Conservation (phyloP, 2,888 invertebrate species). For the Melolontha melolontha region DNA sequence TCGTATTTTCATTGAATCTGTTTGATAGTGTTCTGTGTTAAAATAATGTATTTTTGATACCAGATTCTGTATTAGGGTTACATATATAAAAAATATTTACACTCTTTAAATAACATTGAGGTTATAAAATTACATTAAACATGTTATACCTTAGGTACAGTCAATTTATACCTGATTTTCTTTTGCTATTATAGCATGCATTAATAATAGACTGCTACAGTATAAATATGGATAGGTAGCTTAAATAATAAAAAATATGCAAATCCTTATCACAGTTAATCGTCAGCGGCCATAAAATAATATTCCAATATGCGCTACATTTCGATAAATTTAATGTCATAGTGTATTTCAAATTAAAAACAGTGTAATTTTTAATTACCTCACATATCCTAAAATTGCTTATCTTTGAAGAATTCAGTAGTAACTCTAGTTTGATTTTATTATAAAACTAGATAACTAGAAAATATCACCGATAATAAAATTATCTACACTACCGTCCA, state of each 20-base stretch:
- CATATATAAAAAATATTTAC: constrained; percentile 33
- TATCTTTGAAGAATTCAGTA: constrained; percentile 4
- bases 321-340: not conserved
- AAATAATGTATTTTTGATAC: too few relatives aligned
- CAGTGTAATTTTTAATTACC: not conserved
- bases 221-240: not conserved
- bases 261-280: constrained; percentile 37
- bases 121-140: constrained; percentile 9
- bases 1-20: constrained; percentile 25
- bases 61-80: constrained; percentile 9
- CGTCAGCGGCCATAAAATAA: constrained; percentile 6
- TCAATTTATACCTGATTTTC: constrained; percentile 22
- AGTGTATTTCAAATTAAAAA: constrained; percentile 1
- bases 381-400: constrained; percentile 15
- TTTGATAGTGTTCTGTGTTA: not conserved
- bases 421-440: constrained; percentile 1
- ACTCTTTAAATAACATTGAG: constrained; percentile 25
- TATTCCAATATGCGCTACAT: not conserved
- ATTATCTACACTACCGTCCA: constrained; percentile 16
- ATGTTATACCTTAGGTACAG: constrained; percentile 9
- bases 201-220: constrained; percentile 1
- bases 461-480: constrained; percentile 23
- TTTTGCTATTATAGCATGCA: constrained; percentile 4
- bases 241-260: constrained; percentile 23
- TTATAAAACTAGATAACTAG: constrained; percentile 22